phyloP scores from a whole-genome alignment of 2,888 invertebrate species.

The Agrochola circellaris region DNA sequence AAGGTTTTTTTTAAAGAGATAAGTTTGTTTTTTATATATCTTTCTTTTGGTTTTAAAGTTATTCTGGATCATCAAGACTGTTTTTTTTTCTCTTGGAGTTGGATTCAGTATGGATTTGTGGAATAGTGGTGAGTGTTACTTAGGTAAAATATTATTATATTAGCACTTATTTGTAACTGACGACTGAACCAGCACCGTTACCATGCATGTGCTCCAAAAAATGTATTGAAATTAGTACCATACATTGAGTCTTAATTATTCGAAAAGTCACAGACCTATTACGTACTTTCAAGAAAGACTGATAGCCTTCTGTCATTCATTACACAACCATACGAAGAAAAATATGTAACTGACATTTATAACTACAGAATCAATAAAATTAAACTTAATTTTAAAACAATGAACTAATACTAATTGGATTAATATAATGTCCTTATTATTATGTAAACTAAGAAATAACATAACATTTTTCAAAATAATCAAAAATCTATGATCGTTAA shows the following conservation, averaged over 20 bases:
- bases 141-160: conserved; percentile 5
- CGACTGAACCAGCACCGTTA: conserved; percentile 22
- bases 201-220: conserved; percentile 37
- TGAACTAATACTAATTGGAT: conserved; percentile 45
- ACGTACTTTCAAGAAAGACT: conserved; percentile 16
- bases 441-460: conserved; percentile 33
- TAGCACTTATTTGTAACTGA: conserved; percentile 14
- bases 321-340: conserved; percentile 17
- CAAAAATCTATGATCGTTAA: conserved; percentile 51
- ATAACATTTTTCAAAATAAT: conserved; percentile 24
- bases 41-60: background rate
- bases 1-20: background rate
- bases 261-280: conserved; percentile 10
- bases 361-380: conserved; percentile 38
- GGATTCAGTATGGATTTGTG: conserved; percentile 3
- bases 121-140: background rate
- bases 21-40: no score
- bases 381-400: conserved; percentile 35
- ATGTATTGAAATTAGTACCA: conserved; percentile 22
- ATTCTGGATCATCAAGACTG: background rate
- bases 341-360: conserved; percentile 27
- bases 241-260: conserved; percentile 19
- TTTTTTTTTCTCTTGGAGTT: background rate
- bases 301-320: conserved; percentile 9
- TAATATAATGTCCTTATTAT: conserved; percentile 20